Evolutionary conservation across 2,113 vertebrate genomes (phyloP), one percentile per base, ranked within the genome.

Genomic region (Neodon shergylaensis): DNA sequence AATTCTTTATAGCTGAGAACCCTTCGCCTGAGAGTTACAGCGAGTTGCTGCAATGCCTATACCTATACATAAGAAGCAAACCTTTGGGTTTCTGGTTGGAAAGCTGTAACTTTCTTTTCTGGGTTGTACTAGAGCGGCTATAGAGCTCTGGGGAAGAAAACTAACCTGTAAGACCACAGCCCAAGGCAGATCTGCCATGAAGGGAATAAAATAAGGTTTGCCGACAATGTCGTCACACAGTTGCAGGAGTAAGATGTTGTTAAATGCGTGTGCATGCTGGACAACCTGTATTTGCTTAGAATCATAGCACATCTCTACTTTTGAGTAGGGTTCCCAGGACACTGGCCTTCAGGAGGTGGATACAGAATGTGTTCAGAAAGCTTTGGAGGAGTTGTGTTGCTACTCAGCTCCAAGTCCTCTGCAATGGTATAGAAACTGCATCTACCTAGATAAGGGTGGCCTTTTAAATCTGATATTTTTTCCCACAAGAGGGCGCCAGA

Each of bases 391-490:
- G 7, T 81, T 92, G 58, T 58, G 58, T 78, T 85, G 47, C 47
- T 6, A 0, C 17, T 90, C 44, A 79, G 31, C 83, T 4, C 47
- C 47, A 21, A 58, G 58, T 58, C 54, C 1, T 58, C 58, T 58
- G 22, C 54, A 78, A 14, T 84, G 44, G 54, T 92, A 47, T 84
- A 33, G 49, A 82, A 96, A 87, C 19, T 77, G 83, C 16, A 63
- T 44, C 77, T 78, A 39, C 19, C 58, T 95, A 33, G 2, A 54
- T 47, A 54, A 7, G 58, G 13, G 13, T 39, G 31, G 31, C 63
- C 17, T 54, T 78, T 95, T 84, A 97, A 88, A 79, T 92, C 33
- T 90, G 77, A 84, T 88, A 74, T 81, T 91, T 92, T 93, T 84
- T n/a, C n/a, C n/a, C n/a, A n/a, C n/a, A n/a, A n/a, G n/a, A n/a